phyloP scores from a whole-genome alignment of 2,888 invertebrate species.

The Carcina quercana region DNA sequence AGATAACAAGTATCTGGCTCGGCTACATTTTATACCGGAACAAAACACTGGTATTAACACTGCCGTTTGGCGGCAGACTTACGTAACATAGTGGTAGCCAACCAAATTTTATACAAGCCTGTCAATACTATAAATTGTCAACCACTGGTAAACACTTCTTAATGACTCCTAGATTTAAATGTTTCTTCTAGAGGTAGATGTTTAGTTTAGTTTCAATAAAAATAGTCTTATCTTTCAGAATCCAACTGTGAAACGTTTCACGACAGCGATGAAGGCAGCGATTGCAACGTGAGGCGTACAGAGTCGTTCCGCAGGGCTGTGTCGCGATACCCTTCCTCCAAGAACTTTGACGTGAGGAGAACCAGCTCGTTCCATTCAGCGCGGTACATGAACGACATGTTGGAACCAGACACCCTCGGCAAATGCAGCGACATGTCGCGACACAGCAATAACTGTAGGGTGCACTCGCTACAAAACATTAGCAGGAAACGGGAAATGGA shows the following conservation, averaged over 20 bases:
- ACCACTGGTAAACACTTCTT: no score
- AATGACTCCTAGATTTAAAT: no score
- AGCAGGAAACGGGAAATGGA: constrained; percentile 56
- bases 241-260: constrained; percentile 62
- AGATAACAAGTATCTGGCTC: no score
- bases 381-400: constrained; percentile 42
- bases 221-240: constrained; percentile 38
- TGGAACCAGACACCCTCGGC: constrained; percentile 30
- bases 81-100: no score
- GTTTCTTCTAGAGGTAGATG: no score
- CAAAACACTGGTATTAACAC: no score
- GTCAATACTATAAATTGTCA: no score
- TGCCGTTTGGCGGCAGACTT: no score
- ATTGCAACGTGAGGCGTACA: constrained; percentile 54
- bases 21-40: no score
- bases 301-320: constrained; percentile 58
- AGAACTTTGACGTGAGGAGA: constrained; percentile 49
- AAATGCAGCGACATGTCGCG: constrained; percentile 35
- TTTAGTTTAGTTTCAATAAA: no score
- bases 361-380: constrained; percentile 62
- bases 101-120: no score
- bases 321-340: constrained; percentile 40
- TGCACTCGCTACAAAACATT: constrained; percentile 62
- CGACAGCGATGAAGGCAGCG: constrained; percentile 64
- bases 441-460: constrained; percentile 43